Percentiles rank a stretch among this genome's conserved stretches.
These are phyloP conservation scores for Heliconius hewitsoni DNA, from an alignment of 1,140 invertebrate genomes.

Conservation along the genomic window DNA sequence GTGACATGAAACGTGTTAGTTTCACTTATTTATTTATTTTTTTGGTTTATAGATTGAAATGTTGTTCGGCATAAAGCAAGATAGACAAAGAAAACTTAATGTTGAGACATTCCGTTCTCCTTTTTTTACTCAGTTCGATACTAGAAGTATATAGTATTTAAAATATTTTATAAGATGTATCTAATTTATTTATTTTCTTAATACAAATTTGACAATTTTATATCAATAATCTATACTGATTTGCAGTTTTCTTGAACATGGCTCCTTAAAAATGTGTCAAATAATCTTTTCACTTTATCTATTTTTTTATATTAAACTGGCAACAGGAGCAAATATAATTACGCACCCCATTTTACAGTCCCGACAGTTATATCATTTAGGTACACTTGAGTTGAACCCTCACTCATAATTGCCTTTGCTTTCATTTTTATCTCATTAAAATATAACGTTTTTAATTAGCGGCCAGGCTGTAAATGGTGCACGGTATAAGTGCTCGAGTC, in stretches of 20 bases:
- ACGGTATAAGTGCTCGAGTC: neutral
- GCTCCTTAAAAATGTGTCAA: neutral
- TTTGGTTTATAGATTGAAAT: neutral
- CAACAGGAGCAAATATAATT: neutral
- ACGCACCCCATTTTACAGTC: neutral
- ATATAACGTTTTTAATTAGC: constrained; percentile 13
- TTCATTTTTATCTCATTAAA: constrained; percentile 4
- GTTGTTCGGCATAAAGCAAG: neutral
- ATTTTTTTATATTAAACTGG: neutral
- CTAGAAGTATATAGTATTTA: too few species aligned
- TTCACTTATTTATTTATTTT: neutral
- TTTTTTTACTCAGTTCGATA: too few species aligned
- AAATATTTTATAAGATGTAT: too few species aligned
- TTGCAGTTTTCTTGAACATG: too few species aligned
- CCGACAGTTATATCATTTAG: neutral
- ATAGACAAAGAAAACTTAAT: too few species aligned
- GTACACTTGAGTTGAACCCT: neutral
- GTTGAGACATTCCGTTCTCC: too few species aligned
- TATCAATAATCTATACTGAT: too few species aligned
- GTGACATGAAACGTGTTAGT: neutral
- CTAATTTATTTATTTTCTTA: too few species aligned
- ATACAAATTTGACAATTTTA: too few species aligned
- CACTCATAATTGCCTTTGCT: constrained; percentile 7
- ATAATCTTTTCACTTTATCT: neutral
- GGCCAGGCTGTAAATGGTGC: neutral